Base-by-base conservation (phyloP, 2,797 vertebrate species). In the Clarias platycephalus region DNA sequence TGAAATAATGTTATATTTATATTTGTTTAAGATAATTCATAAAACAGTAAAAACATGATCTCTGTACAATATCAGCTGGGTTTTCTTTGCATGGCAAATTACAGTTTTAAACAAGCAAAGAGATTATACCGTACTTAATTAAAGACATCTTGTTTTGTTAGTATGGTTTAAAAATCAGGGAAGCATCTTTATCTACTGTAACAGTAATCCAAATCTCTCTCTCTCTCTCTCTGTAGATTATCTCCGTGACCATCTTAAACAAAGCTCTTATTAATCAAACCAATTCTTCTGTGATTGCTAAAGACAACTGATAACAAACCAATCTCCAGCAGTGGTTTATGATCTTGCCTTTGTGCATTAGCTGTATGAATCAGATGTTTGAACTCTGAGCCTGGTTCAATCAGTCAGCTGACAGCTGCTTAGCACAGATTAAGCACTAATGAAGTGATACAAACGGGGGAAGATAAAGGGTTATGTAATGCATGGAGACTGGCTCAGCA, bases 381-480 rank as follows among this genome's bases (percentile, higher is more conserved):
- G 76, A 83, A 82, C 57, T 49, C 37, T 28, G 63, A 84, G 80
- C 76, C 66, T 64, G 44, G 77, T 83, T 85, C 68, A 55, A 44
- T 83, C 86, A 78, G 70, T 92, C 88, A 89, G 89, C 83, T 91
- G 92, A 90, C 92, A 94, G 92, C 91, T 94, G 93, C 92, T 92
- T 93, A 92, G 91, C 88, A 88, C 87, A 91, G 93, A 95, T 95
- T 94, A 95, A 93, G 91, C 91, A 93, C 90, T 95, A 94, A 95
- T 93, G 93, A 94, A 93, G 92, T 79, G 80, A 81, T 55, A 84
- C 44, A 86, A 88, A 71, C 10, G 37, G 55, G 70, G 63, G 16
- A 31, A 89, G 90, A 90, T 90, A 90, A 92, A 84, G 91, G 92
- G 92, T 95, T 95, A 95, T 93, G 91, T 95, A 95, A 96, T 90